Base-by-base conservation (phyloP, 2,888 invertebrate genomes). In the Mystacides longicornis region DNA sequence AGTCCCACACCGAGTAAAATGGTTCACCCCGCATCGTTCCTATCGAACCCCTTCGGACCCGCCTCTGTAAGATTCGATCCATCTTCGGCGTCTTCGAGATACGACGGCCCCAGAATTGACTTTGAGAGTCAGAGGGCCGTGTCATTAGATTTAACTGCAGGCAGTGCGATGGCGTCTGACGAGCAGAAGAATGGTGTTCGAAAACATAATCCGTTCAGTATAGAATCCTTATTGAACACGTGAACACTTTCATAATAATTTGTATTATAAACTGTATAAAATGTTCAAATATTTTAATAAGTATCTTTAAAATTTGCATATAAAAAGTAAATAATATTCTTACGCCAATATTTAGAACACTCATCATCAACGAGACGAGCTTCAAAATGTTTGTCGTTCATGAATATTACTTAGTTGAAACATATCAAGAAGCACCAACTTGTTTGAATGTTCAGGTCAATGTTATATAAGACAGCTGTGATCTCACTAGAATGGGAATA, bases 131-230 rank as follows among this genome's bases (percentile, higher is more conserved):
- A 77, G 63, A 68, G 78, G 66, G 71, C 77, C 52, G 70, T 81
- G 9, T 75, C 77, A 59, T 55, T 62, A 62, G 76, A 75, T 71
- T 72, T 78, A 65, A 68, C 75, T 4, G 75, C 75, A 37, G 72
- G 71, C 0, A 49, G 37, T 2, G 52, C 68, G 76, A 72, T 69
- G 74, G 73, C 67, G 65, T 23, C 52, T 2, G 53, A 27, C 14
- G 56, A 53, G 16, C 52, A 53, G 70, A 75, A 71, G 71, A 54
- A 50, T 43, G 54, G 57, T 20, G 51, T 54, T 21, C 81, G 80
- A 69, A 83, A 79, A 75, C 83, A 78, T 71, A 91, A 91, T 74
- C 91, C 92, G 51, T 92, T 92, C 78, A 91, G 91, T 76, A 92
- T 92, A 82, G 92, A 92, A 69, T 90, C 90, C 57, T 74, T 92